These are phyloP conservation scores for Stegana nigrithorax DNA, from an alignment of 2,888 invertebrate genomes.

Conservation along the genomic window DNA sequence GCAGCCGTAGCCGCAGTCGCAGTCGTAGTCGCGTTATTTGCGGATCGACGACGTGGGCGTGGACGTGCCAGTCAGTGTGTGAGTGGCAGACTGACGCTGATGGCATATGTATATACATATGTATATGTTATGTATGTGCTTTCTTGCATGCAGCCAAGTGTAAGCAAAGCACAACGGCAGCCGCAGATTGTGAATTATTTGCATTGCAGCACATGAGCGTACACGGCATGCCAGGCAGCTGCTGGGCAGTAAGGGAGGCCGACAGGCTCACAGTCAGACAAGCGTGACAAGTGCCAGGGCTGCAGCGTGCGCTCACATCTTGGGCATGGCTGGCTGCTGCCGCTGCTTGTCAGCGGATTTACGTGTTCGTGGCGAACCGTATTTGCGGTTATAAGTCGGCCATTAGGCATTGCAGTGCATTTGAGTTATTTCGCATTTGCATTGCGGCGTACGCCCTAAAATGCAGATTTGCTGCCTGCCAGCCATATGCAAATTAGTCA, in stretches of 20 bases:
- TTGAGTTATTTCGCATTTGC: too few relatives aligned
- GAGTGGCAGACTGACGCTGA: neutral
- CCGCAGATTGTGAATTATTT: slow-evolving; percentile 53
- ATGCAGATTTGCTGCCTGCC: too few relatives aligned
- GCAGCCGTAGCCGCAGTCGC: too few relatives aligned
- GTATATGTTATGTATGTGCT: too few relatives aligned
- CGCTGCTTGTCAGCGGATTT: too few relatives aligned
- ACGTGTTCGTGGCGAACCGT: slow-evolving; percentile 19
- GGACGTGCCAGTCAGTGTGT: neutral
- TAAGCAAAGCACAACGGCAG: slow-evolving; percentile 7
- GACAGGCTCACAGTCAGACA: too few relatives aligned
- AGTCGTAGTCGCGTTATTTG: too few relatives aligned
- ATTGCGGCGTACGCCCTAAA: too few relatives aligned
- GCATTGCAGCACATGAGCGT: slow-evolving; percentile 39
- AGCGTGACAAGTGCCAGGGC: too few relatives aligned
- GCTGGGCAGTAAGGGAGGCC: neutral
- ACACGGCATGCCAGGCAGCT: slow-evolving; percentile 23
- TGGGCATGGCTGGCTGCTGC: neutral
- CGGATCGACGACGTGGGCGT: neutral
- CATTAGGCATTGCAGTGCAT: too few relatives aligned
- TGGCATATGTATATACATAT: neutral
- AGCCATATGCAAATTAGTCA: too few relatives aligned
- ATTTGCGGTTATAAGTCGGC: slow-evolving; percentile 33
- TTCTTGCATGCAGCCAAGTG: too few relatives aligned
- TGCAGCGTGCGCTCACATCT: neutral